Evolutionary conservation across 2,113 vertebrate genomes (phyloP).

Genomic region (Chlamydotis undulata): DNA sequence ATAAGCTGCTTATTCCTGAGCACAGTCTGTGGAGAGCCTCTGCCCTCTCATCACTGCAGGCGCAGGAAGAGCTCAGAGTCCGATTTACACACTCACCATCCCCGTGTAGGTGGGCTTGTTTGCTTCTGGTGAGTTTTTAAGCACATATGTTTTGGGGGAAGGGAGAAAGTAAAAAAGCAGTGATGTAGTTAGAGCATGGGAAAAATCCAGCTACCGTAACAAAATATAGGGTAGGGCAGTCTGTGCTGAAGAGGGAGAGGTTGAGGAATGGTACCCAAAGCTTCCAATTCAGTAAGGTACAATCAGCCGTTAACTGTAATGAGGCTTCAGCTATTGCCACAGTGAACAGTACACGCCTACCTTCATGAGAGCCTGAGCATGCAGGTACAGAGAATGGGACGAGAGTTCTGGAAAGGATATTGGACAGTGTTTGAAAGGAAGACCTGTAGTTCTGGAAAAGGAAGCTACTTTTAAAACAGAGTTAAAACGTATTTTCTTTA

Average conservation of each 20-base stretch:
- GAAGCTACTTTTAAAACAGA: not conserved
- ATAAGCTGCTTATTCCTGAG: not conserved
- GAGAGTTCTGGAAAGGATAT: not conserved
- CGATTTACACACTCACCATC: not conserved
- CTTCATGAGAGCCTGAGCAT: not conserved
- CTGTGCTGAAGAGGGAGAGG: not conserved
- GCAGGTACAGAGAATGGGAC: not conserved
- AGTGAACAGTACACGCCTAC: not conserved
- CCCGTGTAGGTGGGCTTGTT: conserved; percentile 18
- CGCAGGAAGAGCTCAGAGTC: not conserved
- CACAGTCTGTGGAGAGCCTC: not conserved
- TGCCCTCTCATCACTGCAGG: not conserved
- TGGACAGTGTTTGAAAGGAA: not conserved
- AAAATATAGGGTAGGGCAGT: not conserved
- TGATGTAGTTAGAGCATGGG: conserved; percentile 20
- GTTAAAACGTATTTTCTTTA: not conserved
- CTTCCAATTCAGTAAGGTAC: not conserved
- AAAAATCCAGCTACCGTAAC: not conserved
- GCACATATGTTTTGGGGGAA: conserved; percentile 48
- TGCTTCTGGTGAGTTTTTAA: conserved; percentile 27
- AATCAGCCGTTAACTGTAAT: not conserved
- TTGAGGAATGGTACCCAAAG: not conserved
- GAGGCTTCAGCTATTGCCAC: not conserved
- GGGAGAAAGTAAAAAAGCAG: conserved; percentile 14
- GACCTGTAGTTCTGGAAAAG: not conserved